These are phyloP conservation scores for Leistus spinibarbis DNA, from an alignment of 2,888 invertebrate species.

Conservation along the genomic window DNA sequence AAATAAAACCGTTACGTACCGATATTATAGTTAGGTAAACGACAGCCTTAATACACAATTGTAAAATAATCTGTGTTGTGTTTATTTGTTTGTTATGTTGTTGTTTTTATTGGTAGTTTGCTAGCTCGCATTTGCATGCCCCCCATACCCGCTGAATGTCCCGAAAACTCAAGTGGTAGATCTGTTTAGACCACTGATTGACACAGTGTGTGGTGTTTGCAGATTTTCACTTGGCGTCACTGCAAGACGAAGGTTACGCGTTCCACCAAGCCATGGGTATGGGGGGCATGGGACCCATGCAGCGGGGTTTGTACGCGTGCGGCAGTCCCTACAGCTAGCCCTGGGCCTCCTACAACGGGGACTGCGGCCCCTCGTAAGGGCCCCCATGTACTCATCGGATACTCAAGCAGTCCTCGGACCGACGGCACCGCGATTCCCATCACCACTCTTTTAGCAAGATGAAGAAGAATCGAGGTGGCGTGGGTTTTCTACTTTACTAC, in stretches of 20 bases:
- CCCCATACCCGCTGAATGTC: constrained; percentile 5
- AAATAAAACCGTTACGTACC: too few species aligned
- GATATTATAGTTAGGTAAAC: too few species aligned
- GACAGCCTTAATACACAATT: not conserved
- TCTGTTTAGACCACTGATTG: not conserved
- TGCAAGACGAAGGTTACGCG: constrained; percentile 61
- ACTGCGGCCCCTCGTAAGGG: constrained; percentile 58
- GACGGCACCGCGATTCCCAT: constrained; percentile 50
- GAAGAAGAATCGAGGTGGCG: constrained; percentile 3
- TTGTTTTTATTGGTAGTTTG: not conserved
- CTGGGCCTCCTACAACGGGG: constrained; percentile 61
- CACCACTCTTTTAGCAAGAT: not conserved
- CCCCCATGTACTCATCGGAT: constrained; percentile 50
- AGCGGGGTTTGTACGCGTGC: constrained; percentile 60
- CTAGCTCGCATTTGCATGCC: constrained; percentile 4
- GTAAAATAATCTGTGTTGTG: not conserved
- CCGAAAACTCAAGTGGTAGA: not conserved
- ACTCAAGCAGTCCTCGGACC: constrained; percentile 55
- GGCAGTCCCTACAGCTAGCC: constrained; percentile 62
- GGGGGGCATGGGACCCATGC: constrained; percentile 61
- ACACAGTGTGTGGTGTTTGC: constrained; percentile 47
- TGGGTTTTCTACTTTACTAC: constrained; percentile 1
- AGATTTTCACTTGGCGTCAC: constrained; percentile 62
- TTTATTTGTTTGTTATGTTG: not conserved
- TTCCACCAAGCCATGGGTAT: constrained; percentile 62